Conservation (phyloP, 2,888 invertebrate species). For the Chymomyza caudatula region DNA sequence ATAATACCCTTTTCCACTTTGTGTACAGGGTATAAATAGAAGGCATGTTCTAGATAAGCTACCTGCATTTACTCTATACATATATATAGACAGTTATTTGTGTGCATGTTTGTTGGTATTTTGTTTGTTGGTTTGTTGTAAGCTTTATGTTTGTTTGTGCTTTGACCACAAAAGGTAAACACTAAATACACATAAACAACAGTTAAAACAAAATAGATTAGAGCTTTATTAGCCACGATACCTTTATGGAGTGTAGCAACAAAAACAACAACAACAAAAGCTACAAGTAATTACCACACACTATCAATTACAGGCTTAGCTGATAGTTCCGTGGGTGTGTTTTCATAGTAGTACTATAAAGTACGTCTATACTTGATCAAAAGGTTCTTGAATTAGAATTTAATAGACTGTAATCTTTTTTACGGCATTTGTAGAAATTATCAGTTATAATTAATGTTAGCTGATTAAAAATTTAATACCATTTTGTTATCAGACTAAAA, state of each 20-base stretch:
- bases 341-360: background rate
- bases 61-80: background rate
- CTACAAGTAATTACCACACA: background rate
- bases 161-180: background rate
- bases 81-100: no score
- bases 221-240: background rate
- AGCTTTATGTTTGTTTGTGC: no score
- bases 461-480: no score
- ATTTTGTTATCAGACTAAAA: no score
- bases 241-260: no score
- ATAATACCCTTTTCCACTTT: no score
- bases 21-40: no score
- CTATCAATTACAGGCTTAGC: background rate
- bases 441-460: no score
- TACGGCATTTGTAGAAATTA: no score
- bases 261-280: background rate
- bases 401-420: no score
- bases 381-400: background rate
- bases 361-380: background rate
- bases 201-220: background rate
- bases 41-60: background rate
- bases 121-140: background rate
- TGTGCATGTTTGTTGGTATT: background rate
- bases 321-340: background rate
- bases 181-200: background rate